Percentiles rank a stretch among this genome's conserved stretches.
Evolutionary conservation across 2,113 vertebrate genomes (phyloP).

Genomic region (Chaetodon trifascialis): DNA sequence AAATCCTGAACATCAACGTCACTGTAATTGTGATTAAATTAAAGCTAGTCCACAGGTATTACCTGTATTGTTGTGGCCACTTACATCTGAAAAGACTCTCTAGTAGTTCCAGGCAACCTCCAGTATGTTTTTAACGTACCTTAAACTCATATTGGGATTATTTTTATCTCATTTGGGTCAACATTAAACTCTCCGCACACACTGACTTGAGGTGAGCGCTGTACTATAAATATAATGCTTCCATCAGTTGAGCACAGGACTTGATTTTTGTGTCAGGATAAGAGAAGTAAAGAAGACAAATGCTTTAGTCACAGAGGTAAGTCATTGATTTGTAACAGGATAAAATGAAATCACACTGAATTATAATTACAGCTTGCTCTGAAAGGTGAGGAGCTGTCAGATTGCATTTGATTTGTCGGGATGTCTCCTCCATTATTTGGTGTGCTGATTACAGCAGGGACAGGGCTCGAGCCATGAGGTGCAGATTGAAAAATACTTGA

Average conservation of each 20-base stretch:
- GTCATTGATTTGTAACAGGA: conserved; percentile 39
- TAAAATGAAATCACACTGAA: conserved; percentile 29
- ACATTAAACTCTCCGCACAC: conserved; percentile 9
- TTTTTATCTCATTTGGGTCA: conserved; percentile 19
- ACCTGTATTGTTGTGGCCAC: background rate
- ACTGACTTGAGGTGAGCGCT: background rate
- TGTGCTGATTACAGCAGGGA: conserved; percentile 15
- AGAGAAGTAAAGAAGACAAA: conserved; percentile 28
- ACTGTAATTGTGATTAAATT: background rate
- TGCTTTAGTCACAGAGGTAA: conserved; percentile 32
- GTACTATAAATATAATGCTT: conserved; percentile 5
- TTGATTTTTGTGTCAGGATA: conserved; percentile 27
- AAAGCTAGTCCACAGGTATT: background rate
- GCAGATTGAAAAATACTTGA: conserved; percentile 10
- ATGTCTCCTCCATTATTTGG: conserved; percentile 31
- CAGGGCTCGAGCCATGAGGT: background rate
- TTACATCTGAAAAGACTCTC: background rate
- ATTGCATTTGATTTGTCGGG: conserved; percentile 38
- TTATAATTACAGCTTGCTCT: conserved; percentile 41
- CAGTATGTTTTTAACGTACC: background rate
- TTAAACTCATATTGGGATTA: background rate
- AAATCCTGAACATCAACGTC: background rate
- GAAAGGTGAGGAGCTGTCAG: conserved; percentile 41
- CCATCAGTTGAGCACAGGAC: conserved; percentile 5
- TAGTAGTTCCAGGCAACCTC: background rate